These are phyloP conservation scores for Alectura lathami DNA, from an alignment of 2,113 vertebrate genomes.

Conservation along the genomic window DNA sequence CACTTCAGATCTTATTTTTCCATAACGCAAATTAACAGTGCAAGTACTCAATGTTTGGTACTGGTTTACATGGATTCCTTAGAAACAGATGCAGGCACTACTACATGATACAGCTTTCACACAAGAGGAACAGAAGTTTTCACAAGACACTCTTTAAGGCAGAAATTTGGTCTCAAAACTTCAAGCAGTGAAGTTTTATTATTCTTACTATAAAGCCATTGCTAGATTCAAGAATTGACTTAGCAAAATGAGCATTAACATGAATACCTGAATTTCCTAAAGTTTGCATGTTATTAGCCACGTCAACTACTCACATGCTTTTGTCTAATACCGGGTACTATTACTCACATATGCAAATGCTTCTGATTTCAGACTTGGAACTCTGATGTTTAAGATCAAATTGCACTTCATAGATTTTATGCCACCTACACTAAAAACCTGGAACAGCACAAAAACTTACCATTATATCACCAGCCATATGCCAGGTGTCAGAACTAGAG, in stretches of 20 bases:
- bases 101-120: not conserved
- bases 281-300: not conserved
- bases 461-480: constrained; percentile 15
- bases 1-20: constrained; percentile 20
- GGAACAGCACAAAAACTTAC: constrained; percentile 26
- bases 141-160: constrained; percentile 27
- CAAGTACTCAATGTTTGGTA: not conserved
- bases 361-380: too few species aligned
- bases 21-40: not conserved
- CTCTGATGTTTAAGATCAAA: constrained; percentile 25
- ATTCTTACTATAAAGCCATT: constrained; percentile 38
- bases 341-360: constrained; percentile 16
- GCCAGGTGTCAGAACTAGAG: not conserved
- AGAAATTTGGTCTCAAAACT: constrained; percentile 28
- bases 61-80: not conserved
- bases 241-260: constrained; percentile 16
- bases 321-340: constrained; percentile 19
- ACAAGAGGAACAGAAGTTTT: constrained; percentile 2
- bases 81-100: not conserved
- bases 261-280: constrained; percentile 28
- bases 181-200: constrained; percentile 51
- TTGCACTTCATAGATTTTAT: constrained; percentile 49
- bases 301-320: not conserved
- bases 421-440: not conserved
- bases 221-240: not conserved